Percentiles rank a stretch among this genome's conserved stretches.
Evolutionary conservation across 2,888 invertebrate genomes (phyloP).

Genomic region (Drosophila subsilvestris): DNA sequence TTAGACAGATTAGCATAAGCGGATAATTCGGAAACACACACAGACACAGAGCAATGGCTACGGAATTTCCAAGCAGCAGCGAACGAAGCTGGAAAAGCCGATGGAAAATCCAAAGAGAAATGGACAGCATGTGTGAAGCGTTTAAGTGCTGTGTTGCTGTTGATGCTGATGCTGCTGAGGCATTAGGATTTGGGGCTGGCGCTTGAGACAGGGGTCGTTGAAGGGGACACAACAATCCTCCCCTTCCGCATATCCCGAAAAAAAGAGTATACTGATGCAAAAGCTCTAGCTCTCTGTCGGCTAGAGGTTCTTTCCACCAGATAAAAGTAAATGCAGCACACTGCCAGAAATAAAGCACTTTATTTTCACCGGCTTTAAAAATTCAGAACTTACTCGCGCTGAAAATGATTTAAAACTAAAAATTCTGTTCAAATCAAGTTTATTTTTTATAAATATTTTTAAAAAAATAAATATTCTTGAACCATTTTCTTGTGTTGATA

Average conservation of each 20-base stretch:
- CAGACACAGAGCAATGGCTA: slow-evolving; percentile 32
- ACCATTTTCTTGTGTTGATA: no score
- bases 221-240: neutral
- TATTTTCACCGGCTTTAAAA: neutral
- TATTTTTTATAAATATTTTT: no score
- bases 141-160: slow-evolving; percentile 48
- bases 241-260: neutral
- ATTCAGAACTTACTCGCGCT: no score
- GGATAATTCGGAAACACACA: slow-evolving; percentile 64
- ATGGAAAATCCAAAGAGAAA: slow-evolving; percentile 19
- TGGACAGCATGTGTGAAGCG: slow-evolving; percentile 60
- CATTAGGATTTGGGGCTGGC: neutral
- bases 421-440: neutral
- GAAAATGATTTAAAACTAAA: neutral
- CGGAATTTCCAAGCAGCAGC: slow-evolving; percentile 33
- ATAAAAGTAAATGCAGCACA: neutral
- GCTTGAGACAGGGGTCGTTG: neutral
- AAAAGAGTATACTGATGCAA: neutral
- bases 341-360: neutral
- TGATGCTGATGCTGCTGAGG: neutral
- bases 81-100: slow-evolving; percentile 15
- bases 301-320: neutral
- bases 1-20: slow-evolving; percentile 79
- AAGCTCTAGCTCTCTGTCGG: neutral
- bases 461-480: no score